phyloP scores from a whole-genome alignment of 2,888 invertebrate species.

The Zele albiditarsus region DNA sequence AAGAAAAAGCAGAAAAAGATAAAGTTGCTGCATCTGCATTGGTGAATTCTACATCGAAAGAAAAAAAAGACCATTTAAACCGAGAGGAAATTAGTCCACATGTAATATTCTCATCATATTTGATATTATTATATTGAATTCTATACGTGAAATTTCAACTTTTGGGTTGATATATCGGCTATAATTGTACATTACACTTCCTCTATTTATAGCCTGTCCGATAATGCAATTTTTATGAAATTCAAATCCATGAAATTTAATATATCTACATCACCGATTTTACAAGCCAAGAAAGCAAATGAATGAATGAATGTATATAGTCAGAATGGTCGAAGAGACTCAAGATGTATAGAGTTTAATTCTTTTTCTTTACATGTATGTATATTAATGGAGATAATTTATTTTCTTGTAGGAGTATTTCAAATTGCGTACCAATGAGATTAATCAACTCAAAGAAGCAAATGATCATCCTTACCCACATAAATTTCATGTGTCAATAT shows the following conservation, averaged over 20 bases:
- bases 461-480: conserved; percentile 95
- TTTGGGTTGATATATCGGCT: too few relatives aligned
- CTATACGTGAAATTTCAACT: too few relatives aligned
- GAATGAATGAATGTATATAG: too few relatives aligned
- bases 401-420: conserved; percentile 82
- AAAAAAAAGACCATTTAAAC: conserved; percentile 60
- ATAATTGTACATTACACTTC: too few relatives aligned
- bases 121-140: neutral
- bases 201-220: too few relatives aligned
- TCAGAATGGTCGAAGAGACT: too few relatives aligned
- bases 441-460: conserved; percentile 85
- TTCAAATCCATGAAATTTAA: too few relatives aligned
- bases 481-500: conserved; percentile 94
- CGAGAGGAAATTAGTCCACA: conserved; percentile 94
- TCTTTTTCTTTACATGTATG: neutral
- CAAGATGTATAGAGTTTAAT: too few relatives aligned
- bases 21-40: conserved; percentile 73
- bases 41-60: conserved; percentile 64
- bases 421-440: conserved; percentile 85
- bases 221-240: too few relatives aligned
- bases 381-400: conserved; percentile 12
- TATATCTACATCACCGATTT: too few relatives aligned
- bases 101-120: conserved; percentile 73
- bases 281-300: too few relatives aligned
- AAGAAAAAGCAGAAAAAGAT: conserved; percentile 89